Base-by-base conservation (phyloP, 2,888 invertebrate species). In the Ophion ellenae region DNA sequence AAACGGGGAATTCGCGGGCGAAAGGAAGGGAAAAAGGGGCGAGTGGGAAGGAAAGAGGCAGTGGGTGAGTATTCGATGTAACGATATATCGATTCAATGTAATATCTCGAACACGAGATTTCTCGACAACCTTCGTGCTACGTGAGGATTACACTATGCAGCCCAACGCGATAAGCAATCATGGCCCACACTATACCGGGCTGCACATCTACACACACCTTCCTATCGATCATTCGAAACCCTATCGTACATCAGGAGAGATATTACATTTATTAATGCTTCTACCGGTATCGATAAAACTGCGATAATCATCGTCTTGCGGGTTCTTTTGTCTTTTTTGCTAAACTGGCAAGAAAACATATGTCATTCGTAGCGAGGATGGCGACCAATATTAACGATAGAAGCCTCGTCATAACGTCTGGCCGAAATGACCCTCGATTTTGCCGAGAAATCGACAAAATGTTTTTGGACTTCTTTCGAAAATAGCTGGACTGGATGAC, bases 51-150 rank as follows among this genome's bases (percentile, higher is more conserved):
- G 66, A 66, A 32, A 36, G n/a, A 24, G 61, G 59, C 53, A 74
- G 57, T 78, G 57, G 69, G 24, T 47, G 74, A 63, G 69, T 61
- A 76, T 53, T 74, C 74, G 85, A 86, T 84, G 82, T 82, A 87
- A 87, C 82, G 86, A 85, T 85, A 82, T 87, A 87, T 87, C 87
- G 86, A 87, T 87, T 87, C 71, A 40, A 66, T 79, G 85, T 79
- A 82, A 75, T 79, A 85, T 85, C 71, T 83, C 75, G 82, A 76
- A 69, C 70, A 79, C 82, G 59, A 61, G 82, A 53, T 82, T 66
- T 81, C 87, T 76, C 47, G 40, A 79, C 73, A 53, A 53, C 77
- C 79, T 83, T 85, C 85, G 83, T 85, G 87, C 86, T 78, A 80
- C 81, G 71, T 45, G 83, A 81, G 84, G 83, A 87, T 85, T 57